phyloP scores from a whole-genome alignment of 1,140 invertebrate species.

The Drosophila burlai region DNA sequence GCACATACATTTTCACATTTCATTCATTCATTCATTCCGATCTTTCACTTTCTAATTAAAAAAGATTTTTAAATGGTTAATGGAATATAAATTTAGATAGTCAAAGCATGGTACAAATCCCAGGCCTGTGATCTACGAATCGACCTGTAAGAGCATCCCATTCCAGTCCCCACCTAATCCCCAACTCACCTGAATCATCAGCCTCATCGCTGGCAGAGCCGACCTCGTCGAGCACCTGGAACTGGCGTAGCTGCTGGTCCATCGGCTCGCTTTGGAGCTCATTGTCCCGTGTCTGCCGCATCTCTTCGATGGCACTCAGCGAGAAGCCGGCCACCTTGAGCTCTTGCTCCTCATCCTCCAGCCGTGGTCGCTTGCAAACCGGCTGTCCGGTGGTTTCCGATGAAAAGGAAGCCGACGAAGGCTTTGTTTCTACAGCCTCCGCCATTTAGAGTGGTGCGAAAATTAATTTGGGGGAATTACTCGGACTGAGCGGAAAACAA shows the following conservation, averaged over 20 bases:
- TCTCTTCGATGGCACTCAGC: conserved; percentile 82
- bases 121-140: no score
- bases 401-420: neutral
- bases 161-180: conserved; percentile 29
- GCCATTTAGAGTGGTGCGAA: neutral
- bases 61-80: neutral
- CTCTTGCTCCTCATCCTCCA: conserved; percentile 66
- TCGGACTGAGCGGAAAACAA: conserved; percentile 35
- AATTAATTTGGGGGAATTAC: conserved; percentile 5
- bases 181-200: conserved; percentile 86
- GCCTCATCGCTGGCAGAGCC: conserved; percentile 86
- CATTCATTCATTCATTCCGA: no score
- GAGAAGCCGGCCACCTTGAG: conserved; percentile 79
- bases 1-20: no score
- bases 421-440: conserved; percentile 3
- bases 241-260: conserved; percentile 87
- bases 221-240: conserved; percentile 92
- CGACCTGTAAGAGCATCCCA: no score
- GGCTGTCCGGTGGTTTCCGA: conserved; percentile 2
- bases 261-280: conserved; percentile 61
- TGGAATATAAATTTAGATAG: neutral
- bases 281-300: conserved; percentile 71
- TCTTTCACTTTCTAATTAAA: neutral
- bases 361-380: conserved; percentile 48
- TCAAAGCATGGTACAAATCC: neutral